These are phyloP conservation scores for Netelia fuscicornis DNA, from an alignment of 2,888 invertebrate species.

Conservation along the genomic window DNA sequence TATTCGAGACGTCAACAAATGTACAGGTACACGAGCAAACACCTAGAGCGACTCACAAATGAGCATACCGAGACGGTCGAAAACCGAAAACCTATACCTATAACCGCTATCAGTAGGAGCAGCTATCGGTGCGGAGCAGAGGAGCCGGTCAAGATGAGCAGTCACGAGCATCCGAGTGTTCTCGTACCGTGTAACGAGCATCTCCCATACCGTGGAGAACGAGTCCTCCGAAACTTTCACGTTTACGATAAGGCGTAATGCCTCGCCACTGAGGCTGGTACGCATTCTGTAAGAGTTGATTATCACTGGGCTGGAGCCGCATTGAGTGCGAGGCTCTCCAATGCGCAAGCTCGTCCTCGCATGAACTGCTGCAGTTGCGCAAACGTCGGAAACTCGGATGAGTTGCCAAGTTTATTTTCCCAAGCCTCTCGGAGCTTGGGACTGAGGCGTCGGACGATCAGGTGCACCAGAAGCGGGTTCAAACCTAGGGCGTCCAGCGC, in stretches of 20 bases:
- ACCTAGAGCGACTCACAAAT: too few species aligned
- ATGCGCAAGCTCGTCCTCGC: slow-evolving; percentile 19
- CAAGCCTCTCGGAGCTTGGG: slow-evolving; percentile 19
- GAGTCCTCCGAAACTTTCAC: slow-evolving; percentile 9
- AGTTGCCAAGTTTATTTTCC: slow-evolving; percentile 25
- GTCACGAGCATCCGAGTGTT: slow-evolving; percentile 13
- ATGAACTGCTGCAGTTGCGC: neutral
- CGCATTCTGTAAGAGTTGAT: neutral
- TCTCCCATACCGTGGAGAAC: slow-evolving; percentile 25
- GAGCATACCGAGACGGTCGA: too few species aligned
- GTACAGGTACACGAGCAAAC: too few species aligned
- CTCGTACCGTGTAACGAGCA: slow-evolving; percentile 13
- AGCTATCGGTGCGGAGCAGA: neutral
- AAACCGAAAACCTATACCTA: too few species aligned
- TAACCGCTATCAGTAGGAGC: neutral
- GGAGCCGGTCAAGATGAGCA: slow-evolving; percentile 11
- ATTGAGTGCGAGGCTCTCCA: slow-evolving; percentile 16
- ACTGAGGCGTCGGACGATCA: neutral
- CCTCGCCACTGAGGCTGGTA: neutral
- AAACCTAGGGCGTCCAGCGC: slow-evolving; percentile 10
- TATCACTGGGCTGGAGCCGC: neutral
- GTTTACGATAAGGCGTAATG: slow-evolving; percentile 1
- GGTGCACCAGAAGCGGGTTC: neutral
- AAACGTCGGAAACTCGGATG: neutral
- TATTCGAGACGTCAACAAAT: too few species aligned